Evolutionary conservation across 2,888 invertebrate species (phyloP).

Genomic region (Coleophora deauratella): DNA sequence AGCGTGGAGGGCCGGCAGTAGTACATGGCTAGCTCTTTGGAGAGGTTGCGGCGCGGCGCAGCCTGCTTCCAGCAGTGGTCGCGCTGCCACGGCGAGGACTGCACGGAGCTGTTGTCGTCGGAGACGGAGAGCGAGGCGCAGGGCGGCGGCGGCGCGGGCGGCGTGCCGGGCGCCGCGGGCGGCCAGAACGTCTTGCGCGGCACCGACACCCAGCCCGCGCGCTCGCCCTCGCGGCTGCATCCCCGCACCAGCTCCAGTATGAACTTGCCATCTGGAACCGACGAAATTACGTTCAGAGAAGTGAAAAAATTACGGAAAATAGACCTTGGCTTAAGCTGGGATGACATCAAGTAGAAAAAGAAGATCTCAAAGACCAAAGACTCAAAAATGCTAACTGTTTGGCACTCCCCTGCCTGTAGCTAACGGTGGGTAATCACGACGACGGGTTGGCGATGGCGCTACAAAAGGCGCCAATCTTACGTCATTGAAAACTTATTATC

Average conservation of each 20-base stretch:
- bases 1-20: slow-evolving; percentile 76
- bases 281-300: slow-evolving; percentile 1
- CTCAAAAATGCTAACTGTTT: no score
- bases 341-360: no score
- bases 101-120: slow-evolving; percentile 92
- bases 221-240: slow-evolving; percentile 78
- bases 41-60: slow-evolving; percentile 81
- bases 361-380: no score
- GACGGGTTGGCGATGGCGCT: no score
- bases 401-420: no score
- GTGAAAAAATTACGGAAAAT: no score
- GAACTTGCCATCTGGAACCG: slow-evolving; percentile 86
- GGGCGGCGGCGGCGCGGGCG: slow-evolving; percentile 65
- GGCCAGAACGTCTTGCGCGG: slow-evolving; percentile 92
- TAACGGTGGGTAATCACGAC: no score
- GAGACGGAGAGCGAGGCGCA: slow-evolving; percentile 89
- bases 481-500: no score
- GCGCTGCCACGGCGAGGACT: slow-evolving; percentile 92
- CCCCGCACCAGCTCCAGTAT: slow-evolving; percentile 85
- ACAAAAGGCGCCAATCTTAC: no score
- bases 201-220: slow-evolving; percentile 91
- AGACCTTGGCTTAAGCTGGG: no score
- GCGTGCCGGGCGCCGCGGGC: slow-evolving; percentile 78
- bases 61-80: slow-evolving; percentile 93
- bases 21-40: slow-evolving; percentile 82